Base-by-base conservation (phyloP, 2,888 invertebrate species). In the Pristionchus exspectatus region DNA sequence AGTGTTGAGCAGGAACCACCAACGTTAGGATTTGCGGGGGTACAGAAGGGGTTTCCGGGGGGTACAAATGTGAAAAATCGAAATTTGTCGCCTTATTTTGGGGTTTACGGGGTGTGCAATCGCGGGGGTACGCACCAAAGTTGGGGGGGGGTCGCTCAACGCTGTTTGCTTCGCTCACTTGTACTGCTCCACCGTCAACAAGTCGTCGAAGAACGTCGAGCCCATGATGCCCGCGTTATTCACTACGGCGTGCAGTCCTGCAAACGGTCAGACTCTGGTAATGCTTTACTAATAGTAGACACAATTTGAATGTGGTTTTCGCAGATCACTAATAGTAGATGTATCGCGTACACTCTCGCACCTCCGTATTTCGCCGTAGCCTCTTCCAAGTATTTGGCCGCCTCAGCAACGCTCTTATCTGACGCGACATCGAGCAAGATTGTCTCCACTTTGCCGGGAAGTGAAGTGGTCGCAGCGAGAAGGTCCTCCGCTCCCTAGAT, bases 171-270 rank as follows among this genome's bases (percentile, higher is more conserved):
- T 54, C 9, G 54, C 54, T 54, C 2, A 54, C 56, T 69, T 69
- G 69, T 69, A 69, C 84, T 95, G 95, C 1, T 94, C 93, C 3
- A 94, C 89, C 0, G 92, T 90, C 21, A 95, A 91, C 93, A 95
- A 95, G 90, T 95, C 95, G 54, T 94, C 93, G 0, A 93, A 93
- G n/a, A 95, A 94, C 18, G 93, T 90, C n/a, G 92, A 91, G n/a
- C 94, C 93, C 12, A 92, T 92, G 63, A 94, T 92, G 89, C 95
- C 95, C 0, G 95, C 95, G 87, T 95, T 95, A 90, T 95, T 95
- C 50, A 95, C 94, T 14, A 95, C 74, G 2, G 92, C 94, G 89
- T 94, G 92, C 18, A 95, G 91, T 38, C 94, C 94, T 92, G 16
- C 27, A 69, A 44, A 5, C 44, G 3, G 3, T 44, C 44, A 9